Evolutionary conservation across 2,797 vertebrate genomes (phyloP), one percentile per base, ranked within the genome.

Genomic region (Vespertilio murinus): DNA sequence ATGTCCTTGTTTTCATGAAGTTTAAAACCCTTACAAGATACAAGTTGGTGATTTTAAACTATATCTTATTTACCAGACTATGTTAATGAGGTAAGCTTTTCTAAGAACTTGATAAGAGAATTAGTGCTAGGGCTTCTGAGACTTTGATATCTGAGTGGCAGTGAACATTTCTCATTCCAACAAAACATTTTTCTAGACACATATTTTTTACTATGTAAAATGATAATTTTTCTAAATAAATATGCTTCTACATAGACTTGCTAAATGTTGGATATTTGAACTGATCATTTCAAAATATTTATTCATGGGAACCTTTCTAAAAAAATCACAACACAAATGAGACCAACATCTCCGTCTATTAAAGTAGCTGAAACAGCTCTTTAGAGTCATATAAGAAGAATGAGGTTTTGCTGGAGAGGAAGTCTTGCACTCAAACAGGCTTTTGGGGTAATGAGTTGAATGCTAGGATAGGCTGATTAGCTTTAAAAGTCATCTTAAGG

Each of bases 211-310:
- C 49, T 89, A 14, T 40, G 17, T 47, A 89, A 82, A 69, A 83
- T 42, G 20, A 4, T 90, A 90, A 78, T 90, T 85, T 96, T 96
- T 81, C 38, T 85, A 64, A 92, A 33, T 52, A 93, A 94, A 67
- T 12, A 28, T 40, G 78, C 70, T 78, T 93, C 25, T 90, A 84
- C 95, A 84, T 11, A 78, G 38, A 95, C 52, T 87, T 87, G 30
- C 42, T 73, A 25, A 95, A 74, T 83, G 35, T 88, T 95, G 86
- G 79, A 69, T 79, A 75, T 16, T 67, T 92, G 56, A 56, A 35
- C 18, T 86, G 64, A 69, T 90, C 38, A 4, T 59, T 96, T 71
- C 61, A 94, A 95, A 92, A 88, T 84, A 96, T 88, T 95, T 95
- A 92, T 92, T 92, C 69, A 90, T 78, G 79, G 30, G 45, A 45